Base-by-base conservation (phyloP, 1,140 invertebrate species). In the Bombus waltoni region DNA sequence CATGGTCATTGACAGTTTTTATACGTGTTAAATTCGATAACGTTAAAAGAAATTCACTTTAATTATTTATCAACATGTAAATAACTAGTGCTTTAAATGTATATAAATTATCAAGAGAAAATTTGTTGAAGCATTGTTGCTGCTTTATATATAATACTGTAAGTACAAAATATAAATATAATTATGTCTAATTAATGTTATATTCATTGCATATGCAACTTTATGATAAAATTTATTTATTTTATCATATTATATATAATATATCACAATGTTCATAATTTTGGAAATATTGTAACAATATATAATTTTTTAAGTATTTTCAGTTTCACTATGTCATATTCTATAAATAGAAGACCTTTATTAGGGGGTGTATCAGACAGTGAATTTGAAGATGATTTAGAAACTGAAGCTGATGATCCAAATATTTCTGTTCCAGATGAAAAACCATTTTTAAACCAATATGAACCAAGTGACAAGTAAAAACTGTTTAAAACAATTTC, bases 381-480 rank as follows among this genome's bases (percentile, higher is more conserved):
- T 78, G 94, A 95, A 91, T 94, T 94, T 88, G 95, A 95, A 77
- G 94, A 95, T 88, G 95, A 95, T 73, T 88, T 91, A 32, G 95
- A 95, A 83, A 94, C 93, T 53, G 94, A 95, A 79, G 90, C 94
- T 77, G 94, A 96, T 82, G 94, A 96, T 87, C 86, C 94, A 32
- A 92, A 87, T 86, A 90, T 95, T 42, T 85, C 90, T 71, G 91
- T 95, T 72, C 94, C 94, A 65, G 95, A 96, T 92, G 93, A 94
- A 57, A 96, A 95, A 89, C 95, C 96, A 59, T 93, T 96, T 83
- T 95, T 96, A 82, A 96, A 95, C 90, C 88, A 94, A 70, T 86
- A 93, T 59, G 95, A 96, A 90, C 97, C 97, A 25, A 87, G 91
- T 40, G 97, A 97, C 88, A 96, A 85, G 93, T 94, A 66, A 81